These are phyloP conservation scores for Aleiodes leptofemur DNA, from an alignment of 2,888 invertebrate genomes.

Conservation along the genomic window DNA sequence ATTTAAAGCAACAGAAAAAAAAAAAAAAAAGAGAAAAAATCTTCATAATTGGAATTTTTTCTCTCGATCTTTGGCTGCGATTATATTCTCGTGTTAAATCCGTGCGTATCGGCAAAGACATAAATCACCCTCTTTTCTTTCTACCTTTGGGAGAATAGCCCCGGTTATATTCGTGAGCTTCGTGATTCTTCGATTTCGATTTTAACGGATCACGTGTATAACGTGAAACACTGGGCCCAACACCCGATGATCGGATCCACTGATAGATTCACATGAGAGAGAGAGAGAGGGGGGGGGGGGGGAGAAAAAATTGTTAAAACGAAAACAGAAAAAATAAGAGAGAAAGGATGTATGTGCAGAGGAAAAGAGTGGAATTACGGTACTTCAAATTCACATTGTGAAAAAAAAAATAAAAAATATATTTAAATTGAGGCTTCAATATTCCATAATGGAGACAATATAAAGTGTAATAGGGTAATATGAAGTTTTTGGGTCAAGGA, in stretches of 20 bases:
- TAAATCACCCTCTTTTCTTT: conserved; percentile 49
- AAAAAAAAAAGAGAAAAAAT: not conserved
- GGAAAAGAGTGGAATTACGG: conserved; percentile 36
- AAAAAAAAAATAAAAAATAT: not conserved
- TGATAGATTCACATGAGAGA: conserved; percentile 52
- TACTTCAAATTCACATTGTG: conserved; percentile 38
- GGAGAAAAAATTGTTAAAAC: not conserved
- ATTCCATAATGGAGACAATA: not conserved
- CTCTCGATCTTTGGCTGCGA: conserved; percentile 52
- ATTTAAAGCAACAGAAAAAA: too few species aligned
- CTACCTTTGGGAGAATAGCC: conserved; percentile 39
- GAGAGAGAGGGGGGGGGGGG: not conserved
- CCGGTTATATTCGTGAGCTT: conserved; percentile 54
- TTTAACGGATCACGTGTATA: conserved; percentile 53
- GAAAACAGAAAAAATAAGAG: not conserved
- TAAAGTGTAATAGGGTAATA: not conserved
- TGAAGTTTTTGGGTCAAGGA: too few species aligned
- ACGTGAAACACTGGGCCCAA: conserved; percentile 44
- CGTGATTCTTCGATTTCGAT: conserved; percentile 55
- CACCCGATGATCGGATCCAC: conserved; percentile 52
- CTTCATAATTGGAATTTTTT: conserved; percentile 36
- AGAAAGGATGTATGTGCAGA: conserved; percentile 5
- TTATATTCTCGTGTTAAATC: conserved; percentile 63
- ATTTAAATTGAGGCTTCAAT: conserved; percentile 2
- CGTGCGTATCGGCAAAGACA: conserved; percentile 51